phyloP scores from a whole-genome alignment of 2,797 vertebrate species.

The Nyctalus aviator region DNA sequence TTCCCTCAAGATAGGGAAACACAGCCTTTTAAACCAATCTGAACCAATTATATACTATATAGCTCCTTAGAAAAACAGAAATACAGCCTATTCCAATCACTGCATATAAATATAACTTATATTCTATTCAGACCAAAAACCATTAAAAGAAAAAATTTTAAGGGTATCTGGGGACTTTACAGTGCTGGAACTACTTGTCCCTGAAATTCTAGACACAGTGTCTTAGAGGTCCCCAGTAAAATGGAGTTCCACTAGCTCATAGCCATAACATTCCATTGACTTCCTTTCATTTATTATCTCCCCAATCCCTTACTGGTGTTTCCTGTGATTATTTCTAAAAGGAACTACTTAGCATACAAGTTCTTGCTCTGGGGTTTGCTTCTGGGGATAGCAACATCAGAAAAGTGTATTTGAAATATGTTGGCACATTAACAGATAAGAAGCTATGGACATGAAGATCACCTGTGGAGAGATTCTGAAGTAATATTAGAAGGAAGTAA shows the following conservation, averaged over 20 bases:
- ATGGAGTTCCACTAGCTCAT: not conserved
- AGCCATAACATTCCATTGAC: not conserved
- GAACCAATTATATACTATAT: not conserved
- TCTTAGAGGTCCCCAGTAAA: not conserved
- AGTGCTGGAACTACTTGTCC: not conserved
- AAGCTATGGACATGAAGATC: not conserved
- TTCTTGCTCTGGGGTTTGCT: not conserved
- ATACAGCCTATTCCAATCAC: not conserved
- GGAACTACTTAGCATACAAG: not conserved
- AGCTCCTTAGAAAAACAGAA: not conserved
- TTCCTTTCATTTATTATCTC: not conserved
- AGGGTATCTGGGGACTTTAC: not conserved
- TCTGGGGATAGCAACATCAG: not conserved
- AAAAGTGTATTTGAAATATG: not conserved
- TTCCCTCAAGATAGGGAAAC: not conserved
- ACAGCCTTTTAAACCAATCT: not conserved
- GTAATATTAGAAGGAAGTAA: not conserved
- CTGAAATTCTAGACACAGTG: not conserved
- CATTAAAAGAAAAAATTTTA: not conserved
- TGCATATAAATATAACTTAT: not conserved
- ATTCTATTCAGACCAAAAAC: not conserved
- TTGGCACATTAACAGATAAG: not conserved
- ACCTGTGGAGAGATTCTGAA: not conserved
- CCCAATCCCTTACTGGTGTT: not conserved
- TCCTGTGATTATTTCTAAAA: constrained; percentile 24